phyloP scores from a whole-genome alignment of 1,140 invertebrate genomes.

The Drosophila murphyi region DNA sequence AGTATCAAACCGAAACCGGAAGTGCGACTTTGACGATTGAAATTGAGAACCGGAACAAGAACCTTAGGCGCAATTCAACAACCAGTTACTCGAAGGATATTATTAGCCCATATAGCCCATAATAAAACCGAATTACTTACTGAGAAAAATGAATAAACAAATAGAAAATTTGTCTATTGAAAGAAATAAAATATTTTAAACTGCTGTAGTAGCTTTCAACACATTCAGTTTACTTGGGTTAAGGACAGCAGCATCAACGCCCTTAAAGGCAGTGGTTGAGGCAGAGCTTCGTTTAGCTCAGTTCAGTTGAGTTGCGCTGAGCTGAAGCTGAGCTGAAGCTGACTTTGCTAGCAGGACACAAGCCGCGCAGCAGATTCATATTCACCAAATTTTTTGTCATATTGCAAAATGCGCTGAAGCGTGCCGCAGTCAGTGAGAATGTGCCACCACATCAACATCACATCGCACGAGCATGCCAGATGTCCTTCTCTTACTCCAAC shows the following conservation, averaged over 20 bases:
- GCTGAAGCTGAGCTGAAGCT: slow-evolving; percentile 9
- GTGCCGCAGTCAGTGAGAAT: slow-evolving; percentile 60
- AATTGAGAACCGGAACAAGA: no score
- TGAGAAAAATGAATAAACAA: no score
- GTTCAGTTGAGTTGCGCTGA: slow-evolving; percentile 11
- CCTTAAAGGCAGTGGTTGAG: background rate
- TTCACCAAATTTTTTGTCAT: slow-evolving; percentile 57
- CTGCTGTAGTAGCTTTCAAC: background rate
- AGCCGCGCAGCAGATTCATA: slow-evolving; percentile 18
- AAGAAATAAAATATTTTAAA: background rate
- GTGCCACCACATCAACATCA: slow-evolving; percentile 4
- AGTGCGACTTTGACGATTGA: no score
- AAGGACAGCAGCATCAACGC: background rate
- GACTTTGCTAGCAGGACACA: background rate
- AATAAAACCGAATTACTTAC: no score
- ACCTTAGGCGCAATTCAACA: no score
- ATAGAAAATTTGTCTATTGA: no score
- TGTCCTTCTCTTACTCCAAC: background rate
- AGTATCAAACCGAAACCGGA: no score
- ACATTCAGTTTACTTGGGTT: slow-evolving; percentile 7
- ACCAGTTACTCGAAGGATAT: no score
- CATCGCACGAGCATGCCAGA: background rate
- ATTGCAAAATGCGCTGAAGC: slow-evolving; percentile 67
- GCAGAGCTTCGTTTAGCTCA: slow-evolving; percentile 10
- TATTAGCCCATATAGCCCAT: no score